Conservation (phyloP, 2,797 vertebrate species). For the Microctenopoma steveboyesi region DNA sequence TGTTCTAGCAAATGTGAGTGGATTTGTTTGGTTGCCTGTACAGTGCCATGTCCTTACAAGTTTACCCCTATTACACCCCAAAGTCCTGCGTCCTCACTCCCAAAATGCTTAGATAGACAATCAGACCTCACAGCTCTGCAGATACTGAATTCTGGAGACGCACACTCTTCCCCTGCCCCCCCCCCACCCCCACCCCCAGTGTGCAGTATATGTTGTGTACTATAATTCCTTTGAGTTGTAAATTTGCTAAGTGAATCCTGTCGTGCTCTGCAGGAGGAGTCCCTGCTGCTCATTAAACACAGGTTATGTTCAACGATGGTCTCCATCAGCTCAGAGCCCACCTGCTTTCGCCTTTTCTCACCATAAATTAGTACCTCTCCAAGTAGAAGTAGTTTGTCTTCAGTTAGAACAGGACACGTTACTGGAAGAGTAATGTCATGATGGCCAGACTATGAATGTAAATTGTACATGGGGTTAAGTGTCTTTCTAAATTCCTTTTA, state of each 20-base stretch:
- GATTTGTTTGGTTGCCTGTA: constrained; percentile 58
- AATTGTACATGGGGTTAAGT: constrained; percentile 63
- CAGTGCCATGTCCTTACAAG: constrained; percentile 66
- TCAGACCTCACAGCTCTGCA: constrained; percentile 69
- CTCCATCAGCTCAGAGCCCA: neutral
- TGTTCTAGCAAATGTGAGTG: constrained; percentile 24
- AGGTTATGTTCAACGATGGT: constrained; percentile 20
- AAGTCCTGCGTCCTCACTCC: constrained; percentile 9
- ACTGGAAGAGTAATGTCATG: constrained; percentile 33
- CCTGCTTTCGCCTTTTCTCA: constrained; percentile 33
- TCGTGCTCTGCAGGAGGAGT: constrained; percentile 32
- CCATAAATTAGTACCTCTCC: constrained; percentile 33
- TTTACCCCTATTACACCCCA: no score
- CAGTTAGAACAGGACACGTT: constrained; percentile 63
- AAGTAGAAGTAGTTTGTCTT: constrained; percentile 46
- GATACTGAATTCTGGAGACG: constrained; percentile 40
- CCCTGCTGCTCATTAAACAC: constrained; percentile 21
- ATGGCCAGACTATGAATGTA: constrained; percentile 82
- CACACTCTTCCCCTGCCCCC: neutral
- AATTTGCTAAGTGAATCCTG: constrained; percentile 33
- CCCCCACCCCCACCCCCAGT: neutral
- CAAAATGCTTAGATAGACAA: constrained; percentile 69
- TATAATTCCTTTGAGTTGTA: constrained; percentile 38
- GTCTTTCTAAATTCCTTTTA: constrained; percentile 40
- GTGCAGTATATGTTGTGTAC: constrained; percentile 53